A percentile compares a stretch with the other conserved stretches of the same genome.
Conservation (phyloP, 2,888 invertebrate genomes). For the Cephus runcator region DNA sequence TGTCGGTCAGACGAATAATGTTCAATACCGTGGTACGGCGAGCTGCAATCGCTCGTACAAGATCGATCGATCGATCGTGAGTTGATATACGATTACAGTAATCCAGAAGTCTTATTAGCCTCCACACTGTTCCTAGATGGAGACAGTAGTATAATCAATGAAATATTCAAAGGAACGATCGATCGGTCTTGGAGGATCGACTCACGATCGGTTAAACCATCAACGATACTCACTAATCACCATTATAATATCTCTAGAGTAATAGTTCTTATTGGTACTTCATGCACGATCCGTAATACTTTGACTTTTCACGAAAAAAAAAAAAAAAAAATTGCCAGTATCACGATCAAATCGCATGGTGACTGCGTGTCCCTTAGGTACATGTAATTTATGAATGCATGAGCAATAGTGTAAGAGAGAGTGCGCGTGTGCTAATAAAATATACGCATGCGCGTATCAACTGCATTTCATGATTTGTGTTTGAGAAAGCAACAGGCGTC, state of each 20-base stretch:
- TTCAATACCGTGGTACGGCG: slow-evolving; percentile 21
- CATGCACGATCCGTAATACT: neutral
- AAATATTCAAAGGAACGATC: neutral
- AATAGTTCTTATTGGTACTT: neutral
- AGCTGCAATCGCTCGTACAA: neutral
- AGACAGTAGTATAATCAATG: neutral
- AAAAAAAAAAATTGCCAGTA: neutral
- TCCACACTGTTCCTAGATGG: neutral
- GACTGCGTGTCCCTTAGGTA: neutral
- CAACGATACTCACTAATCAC: neutral
- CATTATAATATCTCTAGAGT: neutral
- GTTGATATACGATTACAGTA: no score
- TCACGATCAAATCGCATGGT: neutral
- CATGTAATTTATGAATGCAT: neutral
- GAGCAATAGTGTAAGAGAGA: neutral
- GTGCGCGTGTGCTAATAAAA: neutral
- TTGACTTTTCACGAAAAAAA: neutral
- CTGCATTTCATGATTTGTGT: neutral
- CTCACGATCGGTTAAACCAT: neutral
- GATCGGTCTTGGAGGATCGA: neutral
- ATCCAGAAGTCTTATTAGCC: neutral
- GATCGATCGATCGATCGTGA: neutral
- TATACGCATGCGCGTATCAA: neutral
- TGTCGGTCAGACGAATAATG: slow-evolving; percentile 47
- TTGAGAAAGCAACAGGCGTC: neutral